Evolutionary conservation across 2,797 vertebrate genomes (phyloP), one percentile per base, ranked within the genome.

Genomic region (Apogon hyalosoma): DNA sequence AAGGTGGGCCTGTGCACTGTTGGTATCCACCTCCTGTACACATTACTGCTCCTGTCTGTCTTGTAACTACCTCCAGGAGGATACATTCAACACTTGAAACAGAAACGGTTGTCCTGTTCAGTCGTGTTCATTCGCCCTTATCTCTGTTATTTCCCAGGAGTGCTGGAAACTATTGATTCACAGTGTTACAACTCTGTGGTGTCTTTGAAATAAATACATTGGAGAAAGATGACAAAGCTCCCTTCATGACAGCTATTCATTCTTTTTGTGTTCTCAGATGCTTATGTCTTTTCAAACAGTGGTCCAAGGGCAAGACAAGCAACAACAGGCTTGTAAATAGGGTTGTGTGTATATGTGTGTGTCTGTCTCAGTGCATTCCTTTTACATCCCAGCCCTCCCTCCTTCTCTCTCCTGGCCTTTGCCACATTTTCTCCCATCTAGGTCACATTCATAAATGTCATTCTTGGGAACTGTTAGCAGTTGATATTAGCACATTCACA

Each of bases 371-470:
- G 19, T 65, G 42, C 28, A 58, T 83, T 68, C 21, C 39, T 61
- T 73, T 52, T 46, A 51, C 55, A 67, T 68, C 63, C 12, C 12
- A 18, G 11, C 50, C 39, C 47, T 49, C 64, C 16, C 31, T 46
- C 36, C 12, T 3, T 43, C 55, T 60, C 24, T 59, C 41, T 47
- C 48, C 36, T 78, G 58, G 74, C 52, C 58, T 84, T 81, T 68
- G 59, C 69, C 55, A 56, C 68, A 75, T 73, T 72, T 81, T 59
- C 61, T 61, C 47, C 65, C 77, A 65, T 79, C 54, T 67, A 77
- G 47, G 69, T 82, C 76, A 84, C 63, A 64, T 85, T 75, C 57
- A 68, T 77, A 77, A 84, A 89, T 83, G 69, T 79, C 66, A 79
- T 79, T 79, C 63, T 69, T 51, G 15, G 63, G 66, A 65, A 61